Evolutionary conservation across 2,888 invertebrate genomes (phyloP).

Genomic region (Subacronicta megacephala): DNA sequence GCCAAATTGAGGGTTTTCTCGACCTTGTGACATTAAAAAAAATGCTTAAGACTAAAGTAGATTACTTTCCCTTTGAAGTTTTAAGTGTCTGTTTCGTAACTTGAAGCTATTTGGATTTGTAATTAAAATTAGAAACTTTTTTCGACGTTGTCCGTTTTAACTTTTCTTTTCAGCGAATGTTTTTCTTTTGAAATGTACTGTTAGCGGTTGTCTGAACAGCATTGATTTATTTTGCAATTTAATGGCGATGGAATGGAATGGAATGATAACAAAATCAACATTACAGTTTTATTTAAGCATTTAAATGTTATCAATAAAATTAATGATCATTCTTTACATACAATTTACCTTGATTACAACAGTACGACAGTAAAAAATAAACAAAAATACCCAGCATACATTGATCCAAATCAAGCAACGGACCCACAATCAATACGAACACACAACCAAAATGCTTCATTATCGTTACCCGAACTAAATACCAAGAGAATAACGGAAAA

Average conservation of each 20-base stretch:
- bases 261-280: background rate
- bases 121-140: slow-evolving; percentile 66
- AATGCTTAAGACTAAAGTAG: slow-evolving; percentile 61
- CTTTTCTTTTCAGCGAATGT: slow-evolving; percentile 45
- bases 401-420: slow-evolving; percentile 28
- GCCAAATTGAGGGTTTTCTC: slow-evolving; percentile 68
- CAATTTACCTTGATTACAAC: background rate
- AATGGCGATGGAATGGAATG: too few relatives aligned
- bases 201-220: slow-evolving; percentile 18
- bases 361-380: background rate
- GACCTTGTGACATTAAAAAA: slow-evolving; percentile 68
- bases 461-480: slow-evolving; percentile 62
- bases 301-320: background rate
- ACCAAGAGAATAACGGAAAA: slow-evolving; percentile 65
- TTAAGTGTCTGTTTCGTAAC: slow-evolving; percentile 66
- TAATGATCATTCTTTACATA: too few relatives aligned
- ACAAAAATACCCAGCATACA: slow-evolving; percentile 2
- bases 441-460: slow-evolving; percentile 44
- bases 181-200: slow-evolving; percentile 41
- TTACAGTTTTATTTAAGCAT: slow-evolving; percentile 3
- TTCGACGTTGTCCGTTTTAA: slow-evolving; percentile 45
- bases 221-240: slow-evolving; percentile 40
- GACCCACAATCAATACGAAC: slow-evolving; percentile 30
- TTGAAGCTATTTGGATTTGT: slow-evolving; percentile 68
- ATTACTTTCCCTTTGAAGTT: slow-evolving; percentile 74